Percentiles rank a stretch among this genome's conserved stretches.
Conservation (phyloP, 2,113 vertebrate species). For the Conger conger region DNA sequence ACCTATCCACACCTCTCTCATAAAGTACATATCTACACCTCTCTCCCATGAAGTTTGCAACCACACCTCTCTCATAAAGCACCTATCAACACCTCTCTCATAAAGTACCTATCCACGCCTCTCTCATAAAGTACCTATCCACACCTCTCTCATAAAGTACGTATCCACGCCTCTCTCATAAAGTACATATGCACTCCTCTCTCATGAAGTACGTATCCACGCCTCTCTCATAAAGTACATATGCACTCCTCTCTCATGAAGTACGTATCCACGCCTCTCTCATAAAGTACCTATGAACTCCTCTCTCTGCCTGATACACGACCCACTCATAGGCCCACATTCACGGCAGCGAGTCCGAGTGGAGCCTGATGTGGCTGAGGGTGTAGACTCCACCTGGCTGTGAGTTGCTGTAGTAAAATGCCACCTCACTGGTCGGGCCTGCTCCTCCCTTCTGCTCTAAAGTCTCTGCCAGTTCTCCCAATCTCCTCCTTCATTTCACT, state of each 20-base stretch:
- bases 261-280: too few species aligned
- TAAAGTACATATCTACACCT: slow-evolving; percentile 74
- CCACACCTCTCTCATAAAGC: slow-evolving; percentile 94
- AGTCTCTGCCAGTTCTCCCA: neutral
- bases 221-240: slow-evolving; percentile 88
- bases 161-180: slow-evolving; percentile 79
- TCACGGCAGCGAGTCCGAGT: too few species aligned
- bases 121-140: slow-evolving; percentile 86
- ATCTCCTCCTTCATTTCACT: neutral
- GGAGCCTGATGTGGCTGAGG: too few species aligned
- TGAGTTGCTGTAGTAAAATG: neutral
- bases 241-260: too few species aligned
- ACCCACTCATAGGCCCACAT: neutral
- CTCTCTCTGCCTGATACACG: neutral
- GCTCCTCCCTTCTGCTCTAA: neutral
- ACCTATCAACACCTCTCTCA: slow-evolving; percentile 76
- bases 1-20: slow-evolving; percentile 82
- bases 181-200: slow-evolving; percentile 72
- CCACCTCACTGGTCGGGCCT: neutral
- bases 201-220: slow-evolving; percentile 81
- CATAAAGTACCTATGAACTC: too few species aligned
- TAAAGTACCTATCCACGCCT: slow-evolving; percentile 74
- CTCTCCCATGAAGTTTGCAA: too few species aligned
- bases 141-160: slow-evolving; percentile 92
- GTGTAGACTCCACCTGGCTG: too few species aligned